These are phyloP conservation scores for Agonopterix alstromeriana DNA, from an alignment of 2,888 invertebrate species.

Conservation along the genomic window DNA sequence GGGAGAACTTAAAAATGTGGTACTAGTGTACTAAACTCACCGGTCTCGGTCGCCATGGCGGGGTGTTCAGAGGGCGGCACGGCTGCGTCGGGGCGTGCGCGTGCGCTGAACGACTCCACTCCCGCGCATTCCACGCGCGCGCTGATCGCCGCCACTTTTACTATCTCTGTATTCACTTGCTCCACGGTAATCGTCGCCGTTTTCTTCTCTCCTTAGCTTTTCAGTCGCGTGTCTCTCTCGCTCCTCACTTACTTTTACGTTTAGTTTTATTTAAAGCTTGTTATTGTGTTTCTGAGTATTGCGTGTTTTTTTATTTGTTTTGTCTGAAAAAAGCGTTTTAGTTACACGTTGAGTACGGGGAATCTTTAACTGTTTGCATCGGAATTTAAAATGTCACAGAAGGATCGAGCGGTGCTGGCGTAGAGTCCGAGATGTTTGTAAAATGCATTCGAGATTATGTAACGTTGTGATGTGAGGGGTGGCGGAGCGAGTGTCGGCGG, in stretches of 20 bases:
- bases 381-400: neutral
- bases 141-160: slow-evolving; percentile 48
- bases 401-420: slow-evolving; percentile 22
- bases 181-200: neutral
- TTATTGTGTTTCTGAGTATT: slow-evolving; percentile 29
- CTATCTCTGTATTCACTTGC: neutral
- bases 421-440: slow-evolving; percentile 10
- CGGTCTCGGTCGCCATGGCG: slow-evolving; percentile 74
- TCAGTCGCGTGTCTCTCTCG: neutral
- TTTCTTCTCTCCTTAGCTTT: neutral
- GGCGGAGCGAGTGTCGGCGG: neutral
- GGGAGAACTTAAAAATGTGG: too few species aligned
- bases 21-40: slow-evolving; percentile 47
- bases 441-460: slow-evolving; percentile 12
- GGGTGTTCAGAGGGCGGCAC: slow-evolving; percentile 72
- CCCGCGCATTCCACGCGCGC: slow-evolving; percentile 70
- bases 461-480: slow-evolving; percentile 20
- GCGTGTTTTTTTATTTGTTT: slow-evolving; percentile 31
- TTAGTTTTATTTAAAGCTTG: slow-evolving; percentile 34
- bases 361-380: neutral
- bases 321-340: slow-evolving; percentile 27
- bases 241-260: neutral
- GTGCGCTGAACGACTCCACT: slow-evolving; percentile 52
- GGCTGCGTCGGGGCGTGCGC: slow-evolving; percentile 65
- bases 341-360: neutral